Evolutionary conservation across 2,113 vertebrate genomes (phyloP), one percentile per base, ranked within the genome.

Genomic region (Atherinomorus stipes): DNA sequence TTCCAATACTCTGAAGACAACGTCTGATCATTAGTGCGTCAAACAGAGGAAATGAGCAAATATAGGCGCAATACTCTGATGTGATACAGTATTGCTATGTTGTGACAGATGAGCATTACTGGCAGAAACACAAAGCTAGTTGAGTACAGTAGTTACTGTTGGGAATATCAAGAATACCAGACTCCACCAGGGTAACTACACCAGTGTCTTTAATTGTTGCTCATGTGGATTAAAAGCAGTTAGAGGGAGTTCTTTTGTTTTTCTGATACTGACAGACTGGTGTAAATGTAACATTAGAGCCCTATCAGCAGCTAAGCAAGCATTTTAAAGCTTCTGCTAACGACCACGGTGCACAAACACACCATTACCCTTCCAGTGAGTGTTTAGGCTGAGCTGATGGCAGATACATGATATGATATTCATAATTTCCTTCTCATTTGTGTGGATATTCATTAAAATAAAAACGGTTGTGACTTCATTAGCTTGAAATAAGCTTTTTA

Each of bases 41-140:
- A 62, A 21, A 42, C 18, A 83, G 47, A 85, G 86, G 81, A 90
- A 88, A 85, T 81, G 62, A 90, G 50, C 31, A 78, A 77, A 80
- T 62, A 31, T 42, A 11, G 50, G 23, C 34, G 56, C 21, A 34
- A 66, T 54, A 63, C 74, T 72, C 65, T 73, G 62, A 77, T 61
- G 69, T 42, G 52, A 71, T 16, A 38, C 25, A 42, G 44, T 25
- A 15, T 73, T 74, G 57, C 56, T 76, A 79, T 45, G 64, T 25
- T 38, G 58, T 34, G 26, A 60, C 57, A 47, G 57, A 21, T 44
- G 59, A 1, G 52, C 51, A 57, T 47, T n/a, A n/a, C 15, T 31
- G 52, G 57, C 23, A 31, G 40, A 31, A 51, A 15, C 38, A 18
- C 66, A 26, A 23, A 51, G 38, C 23, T 64, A 13, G 54, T 44